phyloP scores from a whole-genome alignment of 2,113 vertebrate genomes.

The Oxyruncus cristatus region DNA sequence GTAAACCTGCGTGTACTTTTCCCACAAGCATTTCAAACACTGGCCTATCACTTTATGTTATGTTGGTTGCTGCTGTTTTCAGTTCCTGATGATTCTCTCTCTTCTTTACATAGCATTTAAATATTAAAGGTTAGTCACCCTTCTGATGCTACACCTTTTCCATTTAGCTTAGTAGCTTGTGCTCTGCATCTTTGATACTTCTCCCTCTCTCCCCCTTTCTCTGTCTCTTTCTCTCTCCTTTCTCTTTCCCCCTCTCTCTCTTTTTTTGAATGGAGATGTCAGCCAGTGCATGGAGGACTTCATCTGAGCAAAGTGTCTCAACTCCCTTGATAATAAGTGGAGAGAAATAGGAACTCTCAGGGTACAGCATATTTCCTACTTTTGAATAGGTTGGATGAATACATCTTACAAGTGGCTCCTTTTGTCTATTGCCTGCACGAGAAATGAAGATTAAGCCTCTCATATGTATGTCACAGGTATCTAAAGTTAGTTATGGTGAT shows the following conservation, averaged over 20 bases:
- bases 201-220: background rate
- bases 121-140: background rate
- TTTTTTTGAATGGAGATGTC: background rate
- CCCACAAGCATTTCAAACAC: background rate
- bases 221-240: fast-evolving
- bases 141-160: background rate
- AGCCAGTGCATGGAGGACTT: background rate
- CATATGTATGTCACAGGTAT: background rate
- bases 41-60: background rate
- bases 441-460: conserved; percentile 6
- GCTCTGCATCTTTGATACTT: background rate
- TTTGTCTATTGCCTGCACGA: background rate
- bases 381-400: background rate
- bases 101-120: background rate
- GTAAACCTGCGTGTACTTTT: background rate
- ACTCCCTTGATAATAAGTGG: background rate
- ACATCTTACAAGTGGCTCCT: background rate
- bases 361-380: background rate
- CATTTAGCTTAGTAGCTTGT: background rate
- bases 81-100: background rate
- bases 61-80: background rate
- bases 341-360: background rate
- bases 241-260: background rate
- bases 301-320: background rate
- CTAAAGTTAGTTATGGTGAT: background rate